phyloP scores from a whole-genome alignment of 2,113 vertebrate genomes.

The Engraulis encrasicolus region DNA sequence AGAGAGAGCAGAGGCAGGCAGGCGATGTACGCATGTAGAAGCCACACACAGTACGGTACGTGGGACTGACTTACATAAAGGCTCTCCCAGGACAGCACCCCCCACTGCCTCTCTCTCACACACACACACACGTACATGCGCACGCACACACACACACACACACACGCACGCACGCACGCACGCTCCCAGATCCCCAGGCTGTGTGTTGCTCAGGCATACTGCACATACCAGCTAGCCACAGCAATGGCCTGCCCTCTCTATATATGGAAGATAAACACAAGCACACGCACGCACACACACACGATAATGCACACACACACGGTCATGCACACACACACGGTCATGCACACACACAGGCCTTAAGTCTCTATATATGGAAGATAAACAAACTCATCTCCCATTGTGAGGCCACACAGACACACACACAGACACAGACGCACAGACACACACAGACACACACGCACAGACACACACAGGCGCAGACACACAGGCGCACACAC shows the following conservation, averaged over 20 bases:
- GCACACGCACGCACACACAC: no score
- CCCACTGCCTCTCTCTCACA: no score
- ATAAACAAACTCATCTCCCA: constrained; percentile 8
- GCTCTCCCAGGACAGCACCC: no score
- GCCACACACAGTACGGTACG: no score
- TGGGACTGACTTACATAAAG: no score
- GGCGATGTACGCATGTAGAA: no score
- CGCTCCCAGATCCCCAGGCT: neutral
- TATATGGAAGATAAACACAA: constrained; percentile 5
- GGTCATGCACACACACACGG: no score
- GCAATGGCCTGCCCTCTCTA: neutral
- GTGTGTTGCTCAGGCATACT: neutral
- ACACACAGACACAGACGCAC: no score
- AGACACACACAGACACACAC: neutral
- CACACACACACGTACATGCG: no score
- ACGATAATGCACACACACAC: no score
- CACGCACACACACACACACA: neutral
- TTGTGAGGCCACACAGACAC: neutral
- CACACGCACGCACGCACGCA: neutral
- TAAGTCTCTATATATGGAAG: neutral
- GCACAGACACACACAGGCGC: neutral
- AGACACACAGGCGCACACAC: neutral
- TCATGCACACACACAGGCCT: no score
- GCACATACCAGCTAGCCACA: constrained; percentile 1
- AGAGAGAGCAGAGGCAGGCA: no score